Evolutionary conservation across 2,888 invertebrate genomes (phyloP), one percentile per base, ranked within the genome.

Genomic region (Brenthis ino): DNA sequence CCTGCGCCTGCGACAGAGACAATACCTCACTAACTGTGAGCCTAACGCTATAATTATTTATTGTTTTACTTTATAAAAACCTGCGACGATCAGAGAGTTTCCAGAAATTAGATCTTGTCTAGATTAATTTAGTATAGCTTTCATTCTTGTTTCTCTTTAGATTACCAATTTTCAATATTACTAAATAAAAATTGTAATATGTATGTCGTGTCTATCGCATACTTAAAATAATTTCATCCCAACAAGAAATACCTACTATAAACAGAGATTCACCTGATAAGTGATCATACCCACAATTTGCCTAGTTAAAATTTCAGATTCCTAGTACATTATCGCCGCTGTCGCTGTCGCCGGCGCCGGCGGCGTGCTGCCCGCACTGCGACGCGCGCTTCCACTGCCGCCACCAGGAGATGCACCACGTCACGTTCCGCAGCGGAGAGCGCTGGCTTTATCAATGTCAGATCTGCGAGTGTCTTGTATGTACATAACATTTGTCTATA

Each of bases 391-490:
- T 95, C 80, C 95, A 95, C 77, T 97, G 97, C 87, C 94, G 94
- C 73, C 97, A 97, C 88, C 97, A 97, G 86, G 96, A 97, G 85
- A 94, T 96, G 80, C 94, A 94, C 77, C 95, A 96, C 85, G 95
- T 96, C 73, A 93, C 95, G 79, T 95, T 96, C 85, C 95, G 94
- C 85, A 96, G 96, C 84, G 97, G 97, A 65, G 96, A 98, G 85
- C 95, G 95, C 80, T 98, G 98, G 98, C 95, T 96, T 77, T 97
- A 97, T 92, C 96, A 97, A 89, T 98, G 98, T 89, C 97, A 97
- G 93, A 96, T 96, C 74, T 98, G 98, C 93, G 97, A 98, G 93
- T 98, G 98, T 90, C 94, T 97, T 88, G 96, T 96, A 83, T 93
- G 94, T 89, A 63, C n/a, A 43, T 8, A 8, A 43, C 11, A 43